phyloP scores from a whole-genome alignment of 2,797 vertebrate species.

The Euphonia xanthogaster region DNA sequence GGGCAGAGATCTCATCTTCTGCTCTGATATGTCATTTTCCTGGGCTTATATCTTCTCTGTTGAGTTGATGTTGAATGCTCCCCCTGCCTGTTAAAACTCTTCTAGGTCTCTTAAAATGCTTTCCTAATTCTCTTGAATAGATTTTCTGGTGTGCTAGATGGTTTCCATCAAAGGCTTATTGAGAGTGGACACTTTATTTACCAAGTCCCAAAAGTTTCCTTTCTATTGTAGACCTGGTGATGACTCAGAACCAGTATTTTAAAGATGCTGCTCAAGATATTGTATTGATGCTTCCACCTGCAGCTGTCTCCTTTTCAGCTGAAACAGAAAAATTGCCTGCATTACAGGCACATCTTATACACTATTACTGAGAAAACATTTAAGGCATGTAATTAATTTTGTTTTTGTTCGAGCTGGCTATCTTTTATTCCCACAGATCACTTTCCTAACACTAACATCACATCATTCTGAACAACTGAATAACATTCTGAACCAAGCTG shows the following conservation, averaged over 20 bases:
- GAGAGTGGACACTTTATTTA: not conserved
- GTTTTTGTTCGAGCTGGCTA: not conserved
- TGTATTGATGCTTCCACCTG: not conserved
- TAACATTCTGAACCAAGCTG: not conserved
- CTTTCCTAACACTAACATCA: not conserved
- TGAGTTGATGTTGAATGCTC: not conserved
- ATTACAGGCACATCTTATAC: not conserved
- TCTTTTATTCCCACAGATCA: not conserved
- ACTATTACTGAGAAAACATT: not conserved
- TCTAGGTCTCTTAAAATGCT: not conserved
- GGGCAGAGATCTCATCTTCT: not conserved
- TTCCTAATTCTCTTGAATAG: not conserved
- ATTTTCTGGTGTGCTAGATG: not conserved
- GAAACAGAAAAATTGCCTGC: not conserved
- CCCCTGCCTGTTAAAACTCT: not conserved
- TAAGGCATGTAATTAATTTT: not conserved
- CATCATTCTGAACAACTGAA: not conserved
- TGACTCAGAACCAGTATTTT: not conserved
- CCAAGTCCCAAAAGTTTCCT: not conserved
- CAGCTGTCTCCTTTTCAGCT: not conserved
- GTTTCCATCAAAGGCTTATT: not conserved
- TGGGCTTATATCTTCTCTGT: not conserved
- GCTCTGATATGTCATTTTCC: not conserved
- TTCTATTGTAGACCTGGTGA: not conserved
- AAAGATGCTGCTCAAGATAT: not conserved